Evolutionary conservation across 2,888 invertebrate species (phyloP), one percentile per base, ranked within the genome.

Genomic region (Amiota mariae): DNA sequence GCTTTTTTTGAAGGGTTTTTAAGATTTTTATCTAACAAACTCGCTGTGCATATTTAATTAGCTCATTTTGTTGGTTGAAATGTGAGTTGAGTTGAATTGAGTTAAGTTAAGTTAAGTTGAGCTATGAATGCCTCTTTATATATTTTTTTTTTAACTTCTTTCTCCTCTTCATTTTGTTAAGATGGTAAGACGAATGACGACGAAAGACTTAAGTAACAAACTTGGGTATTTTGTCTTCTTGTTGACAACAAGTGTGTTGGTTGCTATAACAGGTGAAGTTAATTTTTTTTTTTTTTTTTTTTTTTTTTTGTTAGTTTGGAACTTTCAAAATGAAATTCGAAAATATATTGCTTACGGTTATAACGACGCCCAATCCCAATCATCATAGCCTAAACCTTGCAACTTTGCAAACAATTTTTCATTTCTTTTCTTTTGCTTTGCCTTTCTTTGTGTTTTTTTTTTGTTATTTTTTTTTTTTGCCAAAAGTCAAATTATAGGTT

Each of bases 31-130:
- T 83, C 83, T 83, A 83, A 83, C 86, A 84, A 79, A 83, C 83
- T 83, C 85, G 86, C 85, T 83, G 86, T 83, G 83, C 83, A 83
- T 83, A 83, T 85, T 82, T 83, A 83, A 83, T 83, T 83, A 83
- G 85, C 85, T 36, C 36, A 36, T 36, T 36, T 36, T 36, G 36
- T 36, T 36, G 36, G 2, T 83, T 85, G 83, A 83, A 83, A 85
- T 83, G 83, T 83, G 83, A 83, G 86, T 85, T 86, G n/a, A n/a
- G n/a, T n/a, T n/a, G n/a, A n/a, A n/a, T n/a, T n/a, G n/a, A n/a
- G n/a, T n/a, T n/a, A n/a, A n/a, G n/a, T n/a, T n/a, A n/a, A n/a
- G n/a, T n/a, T n/a, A n/a, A n/a, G n/a, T n/a, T n/a, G 82, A 85
- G 83, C 85, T 85, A 36, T 18, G 47, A 9, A 36, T 36, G 36